Evolutionary conservation across 2,797 vertebrate species (phyloP).

Genomic region (Syndactyla subalaris): DNA sequence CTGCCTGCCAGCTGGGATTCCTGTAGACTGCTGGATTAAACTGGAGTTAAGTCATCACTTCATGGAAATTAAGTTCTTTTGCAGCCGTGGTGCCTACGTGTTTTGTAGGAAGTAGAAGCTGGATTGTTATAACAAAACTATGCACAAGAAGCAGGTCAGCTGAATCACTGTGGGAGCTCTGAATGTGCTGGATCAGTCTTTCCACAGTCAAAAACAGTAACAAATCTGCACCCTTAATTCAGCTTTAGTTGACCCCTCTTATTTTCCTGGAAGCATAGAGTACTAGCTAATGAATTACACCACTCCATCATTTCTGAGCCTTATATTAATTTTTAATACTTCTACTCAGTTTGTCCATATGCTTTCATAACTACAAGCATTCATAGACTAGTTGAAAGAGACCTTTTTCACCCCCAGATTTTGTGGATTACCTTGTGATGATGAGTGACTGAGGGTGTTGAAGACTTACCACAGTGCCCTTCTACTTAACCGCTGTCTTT

Average conservation of each 20-base stretch:
- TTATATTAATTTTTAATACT: constrained; percentile 8
- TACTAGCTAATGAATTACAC: background rate
- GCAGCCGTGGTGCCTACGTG: background rate
- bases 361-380: background rate
- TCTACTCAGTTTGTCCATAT: background rate
- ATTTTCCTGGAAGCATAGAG: background rate
- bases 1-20: background rate
- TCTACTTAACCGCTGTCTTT: background rate
- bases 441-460: background rate
- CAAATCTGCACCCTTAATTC: background rate
- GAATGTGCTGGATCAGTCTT: background rate
- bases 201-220: background rate
- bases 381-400: background rate
- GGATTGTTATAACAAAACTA: background rate
- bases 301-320: background rate
- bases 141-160: background rate
- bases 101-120: background rate
- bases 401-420: background rate
- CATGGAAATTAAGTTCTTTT: background rate
- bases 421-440: background rate
- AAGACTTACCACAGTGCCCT: background rate
- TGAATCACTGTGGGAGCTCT: background rate
- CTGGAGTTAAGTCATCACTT: background rate
- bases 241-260: background rate
- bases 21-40: background rate